Conservation (phyloP, 2,797 vertebrate genomes). For the Smutsia temminckii region DNA sequence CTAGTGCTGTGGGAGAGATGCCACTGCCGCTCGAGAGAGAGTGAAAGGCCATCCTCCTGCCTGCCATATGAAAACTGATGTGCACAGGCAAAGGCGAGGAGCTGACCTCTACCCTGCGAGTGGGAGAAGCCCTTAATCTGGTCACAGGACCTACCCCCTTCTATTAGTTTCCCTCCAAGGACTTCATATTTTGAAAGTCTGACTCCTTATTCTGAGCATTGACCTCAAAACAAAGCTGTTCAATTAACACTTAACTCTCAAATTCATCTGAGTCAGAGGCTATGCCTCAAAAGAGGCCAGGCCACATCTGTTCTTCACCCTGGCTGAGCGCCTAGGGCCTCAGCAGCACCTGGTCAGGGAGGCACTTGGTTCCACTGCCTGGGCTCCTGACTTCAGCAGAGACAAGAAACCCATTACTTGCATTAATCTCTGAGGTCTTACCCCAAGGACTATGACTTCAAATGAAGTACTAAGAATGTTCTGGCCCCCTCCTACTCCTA, state of each 20-base stretch:
- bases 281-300: neutral
- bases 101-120: neutral
- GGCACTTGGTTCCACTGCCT: too few species aligned
- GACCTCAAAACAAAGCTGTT: neutral
- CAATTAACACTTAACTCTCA: neutral
- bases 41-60: too few species aligned
- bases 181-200: neutral
- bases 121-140: neutral
- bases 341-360: neutral
- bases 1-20: accelerated
- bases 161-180: neutral
- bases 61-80: accelerated
- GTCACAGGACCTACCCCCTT: neutral
- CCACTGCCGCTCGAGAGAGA: neutral
- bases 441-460: neutral
- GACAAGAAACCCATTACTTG: neutral
- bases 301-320: too few species aligned
- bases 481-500: accelerated
- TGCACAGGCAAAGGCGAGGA: neutral
- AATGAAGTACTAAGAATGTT: neutral
- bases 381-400: neutral
- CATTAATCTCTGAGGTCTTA: neutral
- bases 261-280: neutral
- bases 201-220: neutral
- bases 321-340: neutral